These are phyloP conservation scores for Blennius ocellaris DNA, from an alignment of 2,113 vertebrate genomes.

Conservation along the genomic window DNA sequence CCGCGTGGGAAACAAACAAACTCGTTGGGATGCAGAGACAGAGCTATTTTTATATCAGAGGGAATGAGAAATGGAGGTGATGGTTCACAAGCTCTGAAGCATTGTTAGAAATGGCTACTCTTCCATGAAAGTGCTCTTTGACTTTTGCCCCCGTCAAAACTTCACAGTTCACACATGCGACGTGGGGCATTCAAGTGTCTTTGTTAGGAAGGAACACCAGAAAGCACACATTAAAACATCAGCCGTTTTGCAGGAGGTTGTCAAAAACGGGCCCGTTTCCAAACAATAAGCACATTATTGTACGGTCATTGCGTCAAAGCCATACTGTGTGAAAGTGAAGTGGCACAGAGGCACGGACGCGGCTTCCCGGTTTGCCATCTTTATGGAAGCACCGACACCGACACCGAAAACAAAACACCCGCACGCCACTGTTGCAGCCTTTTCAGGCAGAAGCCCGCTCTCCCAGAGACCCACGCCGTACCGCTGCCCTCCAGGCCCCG, in stretches of 20 bases:
- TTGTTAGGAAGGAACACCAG: constrained; percentile 18
- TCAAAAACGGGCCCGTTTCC: neutral
- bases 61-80: neutral
- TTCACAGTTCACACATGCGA: constrained; percentile 24
- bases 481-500: no score
- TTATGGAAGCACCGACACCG: no score
- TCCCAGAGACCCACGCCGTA: no score
- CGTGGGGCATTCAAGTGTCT: constrained; percentile 24
- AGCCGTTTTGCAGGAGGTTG: neutral
- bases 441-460: no score
- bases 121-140: constrained; percentile 41
- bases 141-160: constrained; percentile 35
- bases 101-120: constrained; percentile 1
- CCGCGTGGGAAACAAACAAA: constrained; percentile 6
- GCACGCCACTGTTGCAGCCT: no score
- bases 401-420: no score
- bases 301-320: no score
- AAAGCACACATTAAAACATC: neutral
- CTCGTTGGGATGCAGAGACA: neutral
- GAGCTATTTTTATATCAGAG: neutral
- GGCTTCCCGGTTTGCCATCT: no score
- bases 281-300: no score
- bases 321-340: no score
- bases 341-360: no score
- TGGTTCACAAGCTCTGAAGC: constrained; percentile 8